Evolutionary conservation across 2,888 invertebrate species (phyloP).

Genomic region (Boloria euphrosyne): DNA sequence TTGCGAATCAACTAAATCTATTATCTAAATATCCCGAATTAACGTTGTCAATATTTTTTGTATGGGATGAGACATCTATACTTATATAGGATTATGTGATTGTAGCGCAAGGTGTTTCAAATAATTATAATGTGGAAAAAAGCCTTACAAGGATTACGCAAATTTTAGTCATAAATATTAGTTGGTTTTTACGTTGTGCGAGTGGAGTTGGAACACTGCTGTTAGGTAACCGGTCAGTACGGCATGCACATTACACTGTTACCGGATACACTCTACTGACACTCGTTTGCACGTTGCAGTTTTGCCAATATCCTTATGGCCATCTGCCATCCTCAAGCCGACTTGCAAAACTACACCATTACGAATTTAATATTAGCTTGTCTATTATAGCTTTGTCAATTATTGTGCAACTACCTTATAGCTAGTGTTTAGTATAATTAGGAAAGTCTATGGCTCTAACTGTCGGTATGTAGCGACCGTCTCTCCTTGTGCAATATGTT

Average conservation of each 20-base stretch:
- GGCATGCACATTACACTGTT: constrained; percentile 24
- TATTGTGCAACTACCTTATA: constrained; percentile 21
- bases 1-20: too few relatives aligned
- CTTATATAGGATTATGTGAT: too few relatives aligned
- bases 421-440: constrained; percentile 14
- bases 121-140: too few relatives aligned
- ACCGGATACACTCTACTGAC: constrained; percentile 25
- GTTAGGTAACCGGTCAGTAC: constrained; percentile 29
- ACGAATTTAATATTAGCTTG: constrained; percentile 18
- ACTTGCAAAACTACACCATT: constrained; percentile 43
- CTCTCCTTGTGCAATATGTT: too few relatives aligned
- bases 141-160: constrained; percentile 1
- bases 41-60: too few relatives aligned
- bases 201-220: constrained; percentile 9
- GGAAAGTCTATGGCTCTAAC: constrained; percentile 17
- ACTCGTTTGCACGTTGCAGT: constrained; percentile 28
- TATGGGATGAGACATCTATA: too few relatives aligned
- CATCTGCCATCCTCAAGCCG: constrained; percentile 54
- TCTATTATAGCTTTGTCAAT: constrained; percentile 18
- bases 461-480: too few relatives aligned
- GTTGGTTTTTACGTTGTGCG: constrained; percentile 5
- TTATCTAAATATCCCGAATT: too few relatives aligned
- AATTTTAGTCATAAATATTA: constrained; percentile 4
- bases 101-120: too few relatives aligned
- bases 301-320: constrained; percentile 56